These are phyloP conservation scores for Onthophagus taurus DNA, from an alignment of 1,140 invertebrate species.

Conservation along the genomic window DNA sequence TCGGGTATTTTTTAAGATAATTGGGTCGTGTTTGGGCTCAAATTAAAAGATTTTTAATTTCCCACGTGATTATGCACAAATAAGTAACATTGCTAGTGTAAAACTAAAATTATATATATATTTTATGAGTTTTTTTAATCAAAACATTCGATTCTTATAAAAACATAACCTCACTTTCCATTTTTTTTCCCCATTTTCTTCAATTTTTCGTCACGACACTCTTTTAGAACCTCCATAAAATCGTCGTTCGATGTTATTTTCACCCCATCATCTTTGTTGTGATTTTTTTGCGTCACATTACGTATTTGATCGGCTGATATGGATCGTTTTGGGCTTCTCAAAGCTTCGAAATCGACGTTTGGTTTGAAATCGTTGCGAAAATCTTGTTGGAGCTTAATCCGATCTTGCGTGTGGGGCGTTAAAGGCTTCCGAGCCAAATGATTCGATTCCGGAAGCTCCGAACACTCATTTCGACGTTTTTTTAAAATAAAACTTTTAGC, in stretches of 20 bases:
- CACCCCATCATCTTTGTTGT: neutral
- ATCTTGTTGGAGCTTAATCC: neutral
- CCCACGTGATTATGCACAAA: too few species aligned
- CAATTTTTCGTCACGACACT: too few species aligned
- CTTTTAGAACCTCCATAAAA: too few species aligned
- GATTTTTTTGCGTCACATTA: neutral
- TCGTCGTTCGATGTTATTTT: constrained; percentile 2
- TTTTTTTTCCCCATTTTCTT: too few species aligned
- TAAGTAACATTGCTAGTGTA: too few species aligned
- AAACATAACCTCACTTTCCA: too few species aligned
- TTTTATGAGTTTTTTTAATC: too few species aligned
- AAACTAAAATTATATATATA: too few species aligned
- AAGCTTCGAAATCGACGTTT: constrained; percentile 6
- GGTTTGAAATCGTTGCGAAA: neutral
- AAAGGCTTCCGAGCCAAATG: constrained; percentile 6
- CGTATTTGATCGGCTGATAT: neutral
- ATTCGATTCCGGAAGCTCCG: constrained; percentile 5
- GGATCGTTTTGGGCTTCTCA: constrained; percentile 4
- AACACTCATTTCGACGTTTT: neutral
- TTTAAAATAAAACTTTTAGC: constrained; percentile 22
- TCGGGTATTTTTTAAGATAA: too few species aligned
- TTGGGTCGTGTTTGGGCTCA: too few species aligned
- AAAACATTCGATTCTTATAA: too few species aligned
- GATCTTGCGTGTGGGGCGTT: neutral
- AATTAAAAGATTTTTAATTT: too few species aligned